Conservation (phyloP, 92 coral and sea anemone species). For the Diadumene lineata region DNA sequence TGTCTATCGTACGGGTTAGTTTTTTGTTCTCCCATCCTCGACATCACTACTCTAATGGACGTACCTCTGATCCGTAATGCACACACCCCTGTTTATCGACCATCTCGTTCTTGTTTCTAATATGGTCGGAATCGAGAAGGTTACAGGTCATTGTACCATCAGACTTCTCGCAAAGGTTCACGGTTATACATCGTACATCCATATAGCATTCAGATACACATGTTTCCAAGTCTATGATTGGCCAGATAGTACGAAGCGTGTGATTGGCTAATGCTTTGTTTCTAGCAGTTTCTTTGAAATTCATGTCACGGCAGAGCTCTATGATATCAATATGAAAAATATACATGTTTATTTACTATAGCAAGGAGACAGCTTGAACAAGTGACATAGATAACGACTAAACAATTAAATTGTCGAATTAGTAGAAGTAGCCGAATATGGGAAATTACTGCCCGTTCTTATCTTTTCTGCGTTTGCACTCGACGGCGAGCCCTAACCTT, state of each 20-base stretch:
- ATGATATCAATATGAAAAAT: not conserved
- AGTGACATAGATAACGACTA: no score
- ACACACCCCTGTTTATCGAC: slow-evolving; percentile 2
- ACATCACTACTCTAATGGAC: no score
- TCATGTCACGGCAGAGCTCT: not conserved
- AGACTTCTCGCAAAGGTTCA: slow-evolving; percentile 8
- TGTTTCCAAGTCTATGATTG: slow-evolving; percentile 15
- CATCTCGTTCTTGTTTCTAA: not conserved
- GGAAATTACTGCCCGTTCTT: no score
- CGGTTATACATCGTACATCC: not conserved
- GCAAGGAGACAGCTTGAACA: no score
- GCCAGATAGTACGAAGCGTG: slow-evolving; percentile 19
- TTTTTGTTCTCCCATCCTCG: no score
- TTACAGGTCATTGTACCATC: slow-evolving; percentile 4
- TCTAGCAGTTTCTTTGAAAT: not conserved
- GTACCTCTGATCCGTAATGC: slow-evolving; percentile 12
- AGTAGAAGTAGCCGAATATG: no score
- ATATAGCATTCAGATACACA: slow-evolving; percentile 11
- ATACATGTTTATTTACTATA: no score
- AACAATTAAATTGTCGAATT: no score
- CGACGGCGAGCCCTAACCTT: no score
- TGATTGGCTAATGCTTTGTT: slow-evolving; percentile 27
- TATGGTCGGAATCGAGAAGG: slow-evolving; percentile 10
- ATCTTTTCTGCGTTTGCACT: no score
- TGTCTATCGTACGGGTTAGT: no score